Conservation (phyloP, 2,797 vertebrate species). For the Meda fulgida region DNA sequence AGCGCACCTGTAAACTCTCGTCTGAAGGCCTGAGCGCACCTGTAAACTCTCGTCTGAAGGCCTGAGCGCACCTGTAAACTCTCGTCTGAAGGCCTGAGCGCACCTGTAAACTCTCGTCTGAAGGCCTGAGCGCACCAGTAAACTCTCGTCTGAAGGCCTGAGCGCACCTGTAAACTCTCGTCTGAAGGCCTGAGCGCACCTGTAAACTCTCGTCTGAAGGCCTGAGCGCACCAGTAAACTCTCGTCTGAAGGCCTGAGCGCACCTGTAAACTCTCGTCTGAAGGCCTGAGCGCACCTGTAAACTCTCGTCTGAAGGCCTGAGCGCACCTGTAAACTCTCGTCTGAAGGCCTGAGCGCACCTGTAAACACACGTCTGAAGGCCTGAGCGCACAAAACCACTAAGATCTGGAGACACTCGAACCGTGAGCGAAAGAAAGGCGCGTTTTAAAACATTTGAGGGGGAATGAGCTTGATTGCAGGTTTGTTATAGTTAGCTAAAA, state of each 20-base stretch:
- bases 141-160: not conserved
- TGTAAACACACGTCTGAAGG: too few relatives aligned
- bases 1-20: constrained; percentile 3
- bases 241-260: too few relatives aligned
- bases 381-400: not conserved
- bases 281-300: constrained; percentile 12
- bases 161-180: constrained; percentile 19
- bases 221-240: constrained; percentile 13
- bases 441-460: not conserved
- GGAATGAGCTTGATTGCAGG: too few relatives aligned
- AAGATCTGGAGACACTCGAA: too few relatives aligned
- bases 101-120: constrained; percentile 33
- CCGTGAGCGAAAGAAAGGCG: too few relatives aligned
- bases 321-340: too few relatives aligned
- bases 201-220: not conserved
- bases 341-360: too few relatives aligned
- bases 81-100: not conserved
- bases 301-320: too few relatives aligned
- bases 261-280: not conserved
- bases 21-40: not conserved
- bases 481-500: too few relatives aligned
- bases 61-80: constrained; percentile 18
- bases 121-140: too few relatives aligned
- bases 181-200: too few relatives aligned
- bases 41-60: too few relatives aligned